These are phyloP conservation scores for Pogonomyrmex californicus DNA, from an alignment of 1,140 invertebrate species.

Conservation along the genomic window DNA sequence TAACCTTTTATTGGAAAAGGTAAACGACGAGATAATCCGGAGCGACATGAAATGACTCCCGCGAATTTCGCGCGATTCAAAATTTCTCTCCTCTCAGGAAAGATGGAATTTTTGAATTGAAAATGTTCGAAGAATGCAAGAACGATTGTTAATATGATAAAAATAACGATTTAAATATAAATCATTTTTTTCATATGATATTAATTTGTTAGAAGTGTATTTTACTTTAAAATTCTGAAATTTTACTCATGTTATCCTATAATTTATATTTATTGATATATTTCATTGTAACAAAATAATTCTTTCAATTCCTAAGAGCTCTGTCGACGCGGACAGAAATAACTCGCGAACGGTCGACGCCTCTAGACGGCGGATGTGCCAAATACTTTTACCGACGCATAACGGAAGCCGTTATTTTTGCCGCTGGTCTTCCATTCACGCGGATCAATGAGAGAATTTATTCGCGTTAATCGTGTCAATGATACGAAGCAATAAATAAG, in stretches of 20 bases:
- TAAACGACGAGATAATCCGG: not conserved
- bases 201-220: not conserved
- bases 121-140: not conserved
- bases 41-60: not conserved
- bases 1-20: slow-evolving; percentile 23
- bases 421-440: not conserved
- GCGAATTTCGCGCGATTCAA: not conserved
- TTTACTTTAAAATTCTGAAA: not conserved
- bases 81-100: not conserved
- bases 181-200: not conserved
- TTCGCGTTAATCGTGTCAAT: slow-evolving; percentile 11
- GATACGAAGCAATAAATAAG: slow-evolving; percentile 10
- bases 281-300: not conserved
- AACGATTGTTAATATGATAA: not conserved
- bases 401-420: slow-evolving; percentile 73
- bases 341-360: slow-evolving; percentile 36
- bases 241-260: not conserved
- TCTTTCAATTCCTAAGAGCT: not conserved
- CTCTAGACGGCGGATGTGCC: slow-evolving; percentile 73
- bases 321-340: slow-evolving; percentile 32
- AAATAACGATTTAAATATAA: slow-evolving; percentile 7
- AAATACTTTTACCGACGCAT: slow-evolving; percentile 63
- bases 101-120: not conserved
- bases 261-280: not conserved
- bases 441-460: slow-evolving; percentile 63